Percentiles rank a stretch among this genome's conserved stretches.
phyloP scores from a whole-genome alignment of 2,888 invertebrate species.

The Metacarcinus magister region DNA sequence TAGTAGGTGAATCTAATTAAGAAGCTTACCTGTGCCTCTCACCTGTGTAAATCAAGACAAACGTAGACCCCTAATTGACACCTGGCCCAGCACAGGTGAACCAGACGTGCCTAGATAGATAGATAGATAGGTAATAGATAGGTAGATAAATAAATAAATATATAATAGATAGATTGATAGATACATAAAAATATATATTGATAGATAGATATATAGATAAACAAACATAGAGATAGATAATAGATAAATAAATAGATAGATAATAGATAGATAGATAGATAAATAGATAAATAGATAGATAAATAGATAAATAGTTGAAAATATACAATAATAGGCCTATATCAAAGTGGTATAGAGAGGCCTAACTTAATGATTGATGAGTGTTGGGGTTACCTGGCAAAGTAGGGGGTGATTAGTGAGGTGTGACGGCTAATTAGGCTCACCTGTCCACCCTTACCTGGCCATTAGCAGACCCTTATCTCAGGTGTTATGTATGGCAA shows the following conservation, averaged over 20 bases:
- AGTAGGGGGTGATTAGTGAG: too few relatives aligned
- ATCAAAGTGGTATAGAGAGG: too few relatives aligned
- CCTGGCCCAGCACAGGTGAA: not conserved
- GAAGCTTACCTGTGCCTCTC: not conserved
- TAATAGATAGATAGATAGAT: too few relatives aligned
- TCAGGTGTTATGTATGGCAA: too few relatives aligned
- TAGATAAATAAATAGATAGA: too few relatives aligned
- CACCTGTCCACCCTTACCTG: too few relatives aligned
- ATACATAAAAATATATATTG: not conserved
- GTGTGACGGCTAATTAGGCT: too few relatives aligned
- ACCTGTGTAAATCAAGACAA: not conserved
- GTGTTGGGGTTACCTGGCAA: too few relatives aligned
- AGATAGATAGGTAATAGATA: not conserved
- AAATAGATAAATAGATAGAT: not conserved
- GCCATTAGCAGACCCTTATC: too few relatives aligned
- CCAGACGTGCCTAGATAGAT: not conserved
- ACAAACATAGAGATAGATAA: too few relatives aligned
- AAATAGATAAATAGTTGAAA: not conserved
- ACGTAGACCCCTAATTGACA: not conserved
- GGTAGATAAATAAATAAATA: not conserved
- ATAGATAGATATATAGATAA: too few relatives aligned
- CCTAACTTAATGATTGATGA: too few relatives aligned
- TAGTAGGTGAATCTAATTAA: not conserved
- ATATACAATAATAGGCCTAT: not conserved
- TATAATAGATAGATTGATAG: not conserved